phyloP scores from a whole-genome alignment of 2,797 vertebrate genomes.

The Tauraco hartlaubi region DNA sequence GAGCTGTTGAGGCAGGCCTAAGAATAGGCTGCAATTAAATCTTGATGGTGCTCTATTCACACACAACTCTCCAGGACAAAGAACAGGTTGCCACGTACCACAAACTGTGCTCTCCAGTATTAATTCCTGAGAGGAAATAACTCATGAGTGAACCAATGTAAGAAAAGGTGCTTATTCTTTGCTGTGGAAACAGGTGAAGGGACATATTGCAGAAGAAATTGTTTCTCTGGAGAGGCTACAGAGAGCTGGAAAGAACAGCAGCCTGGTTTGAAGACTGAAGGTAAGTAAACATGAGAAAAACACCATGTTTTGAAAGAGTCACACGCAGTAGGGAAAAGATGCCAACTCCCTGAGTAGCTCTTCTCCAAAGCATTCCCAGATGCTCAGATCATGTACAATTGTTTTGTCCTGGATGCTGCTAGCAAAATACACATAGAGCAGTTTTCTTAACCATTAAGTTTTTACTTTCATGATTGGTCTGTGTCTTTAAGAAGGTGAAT shows the following conservation, averaged over 20 bases:
- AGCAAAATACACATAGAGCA: not conserved
- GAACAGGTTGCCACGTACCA: not conserved
- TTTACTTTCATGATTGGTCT: not conserved
- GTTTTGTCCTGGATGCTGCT: not conserved
- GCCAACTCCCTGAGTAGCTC: not conserved
- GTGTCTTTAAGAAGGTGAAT: not conserved
- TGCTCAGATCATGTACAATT: fast-evolving
- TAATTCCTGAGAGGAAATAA: not conserved
- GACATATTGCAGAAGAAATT: not conserved
- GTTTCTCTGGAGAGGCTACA: not conserved
- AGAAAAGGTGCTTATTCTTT: not conserved
- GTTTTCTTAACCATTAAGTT: not conserved
- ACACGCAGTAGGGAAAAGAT: not conserved
- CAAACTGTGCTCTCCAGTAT: fast-evolving
- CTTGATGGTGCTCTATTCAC: not conserved
- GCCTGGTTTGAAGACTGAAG: not conserved
- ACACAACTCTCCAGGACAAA: not conserved
- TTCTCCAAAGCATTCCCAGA: not conserved
- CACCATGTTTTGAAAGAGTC: fast-evolving
- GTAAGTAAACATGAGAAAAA: not conserved
- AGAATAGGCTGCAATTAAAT: not conserved
- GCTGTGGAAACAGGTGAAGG: not conserved
- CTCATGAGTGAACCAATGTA: not conserved
- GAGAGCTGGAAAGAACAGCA: not conserved
- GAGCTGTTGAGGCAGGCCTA: not conserved